Evolutionary conservation across 2,888 invertebrate species (phyloP), one percentile per base, ranked within the genome.

Genomic region (Caenorhabditis sp.): DNA sequence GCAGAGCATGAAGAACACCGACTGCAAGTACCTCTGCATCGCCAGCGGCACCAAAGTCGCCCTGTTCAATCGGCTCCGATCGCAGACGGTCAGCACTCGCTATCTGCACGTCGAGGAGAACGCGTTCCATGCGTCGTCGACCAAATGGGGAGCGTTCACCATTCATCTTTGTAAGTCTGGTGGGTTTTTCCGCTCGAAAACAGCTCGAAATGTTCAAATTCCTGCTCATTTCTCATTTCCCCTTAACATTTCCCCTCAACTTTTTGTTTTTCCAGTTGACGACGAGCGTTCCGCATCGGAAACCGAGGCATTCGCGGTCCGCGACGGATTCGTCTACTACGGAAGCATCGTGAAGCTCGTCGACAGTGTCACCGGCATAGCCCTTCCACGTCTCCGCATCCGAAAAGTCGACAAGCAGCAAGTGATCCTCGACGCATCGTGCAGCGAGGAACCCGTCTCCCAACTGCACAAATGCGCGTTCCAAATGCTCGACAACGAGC

Each of bases 401-500:
- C 92, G 94, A 32, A 94, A 94, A 90, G 76, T 76, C 40, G 99
- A 99, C 93, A 99, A 99, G 92, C 98, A 98, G 93, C 97, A 97
- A 95, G 98, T 98, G 0, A 94, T 98, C 40, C 93, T 99, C 76
- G 98, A 99, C 93, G 69, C 85, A 1, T 72, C 85, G 18, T 82
- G 85, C n/a, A 97, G 98, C 1, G 98, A 99, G 90, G 99, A 99
- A 93, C 99, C 99, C 0, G 98, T 99, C 0, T 99, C 98, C 0
- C 99, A 99, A 92, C 94, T 99, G 15, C 99, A 99, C 93, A 99
- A 99, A 93, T 99, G 98, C 93, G 98, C 99, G 61, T 99, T 99
- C 93, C 85, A 87, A 93, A 97, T 99, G 96, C 98, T 99, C 93
- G 99, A 98, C 93, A 98, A 98, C 0, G 89, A 90, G 92, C 94